Percentiles rank a stretch among this genome's conserved stretches.
phyloP scores from a whole-genome alignment of 2,888 invertebrate genomes.

The Agrotis ipsilon region DNA sequence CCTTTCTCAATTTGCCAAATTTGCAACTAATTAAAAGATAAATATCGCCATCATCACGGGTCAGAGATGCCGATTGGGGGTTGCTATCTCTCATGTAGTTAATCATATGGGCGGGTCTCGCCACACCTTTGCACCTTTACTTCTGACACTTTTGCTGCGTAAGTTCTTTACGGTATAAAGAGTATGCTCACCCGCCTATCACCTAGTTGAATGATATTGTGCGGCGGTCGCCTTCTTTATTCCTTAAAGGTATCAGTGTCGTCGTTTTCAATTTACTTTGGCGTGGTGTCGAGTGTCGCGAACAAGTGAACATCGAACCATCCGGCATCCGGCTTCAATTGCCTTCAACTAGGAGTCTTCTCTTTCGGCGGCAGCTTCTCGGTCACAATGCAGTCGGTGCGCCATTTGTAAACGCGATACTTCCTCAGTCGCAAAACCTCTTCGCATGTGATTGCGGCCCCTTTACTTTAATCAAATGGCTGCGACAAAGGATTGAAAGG shows the following conservation, averaged over 20 bases:
- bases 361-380: conserved; percentile 58
- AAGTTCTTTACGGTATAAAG: conserved; percentile 43
- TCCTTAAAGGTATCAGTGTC: conserved; percentile 76
- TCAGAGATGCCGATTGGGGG: conserved; percentile 65
- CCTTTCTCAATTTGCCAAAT: conserved; percentile 46
- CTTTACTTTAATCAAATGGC: conserved; percentile 90
- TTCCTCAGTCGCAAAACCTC: conserved; percentile 86
- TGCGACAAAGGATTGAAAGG: conserved; percentile 90
- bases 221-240: conserved; percentile 71
- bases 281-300: conserved; percentile 78
- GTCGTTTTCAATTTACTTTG: conserved; percentile 77
- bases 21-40: conserved; percentile 56
- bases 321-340: conserved; percentile 82
- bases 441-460: conserved; percentile 88
- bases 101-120: conserved; percentile 68
- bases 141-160: conserved; percentile 64
- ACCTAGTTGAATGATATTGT: conserved; percentile 52
- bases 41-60: conserved; percentile 54
- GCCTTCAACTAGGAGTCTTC: conserved; percentile 80
- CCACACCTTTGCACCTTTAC: conserved; percentile 70
- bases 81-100: conserved; percentile 66
- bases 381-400: conserved; percentile 87
- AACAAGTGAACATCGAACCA: conserved; percentile 79
- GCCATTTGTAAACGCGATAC: conserved; percentile 90
- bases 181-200: conserved; percentile 69